Evolutionary conservation across 2,888 invertebrate species (phyloP), one percentile per base, ranked within the genome.

Genomic region (Mayetiola destructor): DNA sequence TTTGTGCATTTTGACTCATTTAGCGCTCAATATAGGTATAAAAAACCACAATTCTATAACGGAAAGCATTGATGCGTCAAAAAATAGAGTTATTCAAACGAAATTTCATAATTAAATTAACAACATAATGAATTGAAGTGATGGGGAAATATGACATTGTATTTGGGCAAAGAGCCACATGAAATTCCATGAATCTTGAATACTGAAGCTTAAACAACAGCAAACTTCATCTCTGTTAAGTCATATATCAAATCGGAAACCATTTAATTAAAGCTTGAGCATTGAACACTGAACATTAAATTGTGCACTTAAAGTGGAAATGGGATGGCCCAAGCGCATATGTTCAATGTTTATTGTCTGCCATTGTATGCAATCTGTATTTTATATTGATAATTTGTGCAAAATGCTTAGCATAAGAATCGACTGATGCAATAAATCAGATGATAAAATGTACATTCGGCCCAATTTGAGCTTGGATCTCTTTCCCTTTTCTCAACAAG

Each of bases 31-130:
- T n/a, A n/a, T n/a, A n/a, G n/a, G n/a, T n/a, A n/a, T n/a, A n/a
- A n/a, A n/a, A n/a, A n/a, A n/a, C n/a, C n/a, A n/a, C n/a, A n/a
- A n/a, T n/a, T n/a, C n/a, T n/a, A n/a, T n/a, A n/a, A n/a, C n/a
- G n/a, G n/a, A n/a, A n/a, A n/a, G n/a, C n/a, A n/a, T n/a, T n/a
- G n/a, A 14, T 42, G 9, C 42, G 32, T 32, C 10, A 4, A 3
- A 27, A 48, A 8, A 16, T 10, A 2, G 48, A 48, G 27, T 48
- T 48, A 48, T 48, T 48, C 27, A 48, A 27, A 48, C 27, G n/a
- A 48, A 48, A 48, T 48, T 39, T 48, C 48, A 48, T n/a, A 48
- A 48, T 48, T 48, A 48, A 48, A 48, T 48, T 48, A 48, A 48
- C 48, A 48, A 48, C 27, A 18, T 48, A 48, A 27, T n/a, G n/a